Evolutionary conservation across 2,888 invertebrate genomes (phyloP), one percentile per base, ranked within the genome.

Genomic region (Leucoma salicis): DNA sequence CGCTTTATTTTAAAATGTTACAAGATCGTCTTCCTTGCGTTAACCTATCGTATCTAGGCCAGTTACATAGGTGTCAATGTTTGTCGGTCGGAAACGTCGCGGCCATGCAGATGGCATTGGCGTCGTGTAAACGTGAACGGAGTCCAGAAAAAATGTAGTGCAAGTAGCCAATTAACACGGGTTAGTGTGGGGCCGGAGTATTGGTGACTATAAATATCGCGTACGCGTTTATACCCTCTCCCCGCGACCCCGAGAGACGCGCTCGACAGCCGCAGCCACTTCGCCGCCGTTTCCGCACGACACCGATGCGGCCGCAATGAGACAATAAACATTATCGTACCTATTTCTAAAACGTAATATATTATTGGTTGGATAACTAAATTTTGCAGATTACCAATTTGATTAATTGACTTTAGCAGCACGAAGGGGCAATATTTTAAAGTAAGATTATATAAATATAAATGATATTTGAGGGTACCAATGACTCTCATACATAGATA

Each of bases 21-120:
- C 47, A 49, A 52, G 52, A 46, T 47, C 46, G 57, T 66, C 57
- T 72, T 66, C 74, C 70, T 77, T 72, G 72, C 61, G 67, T 67
- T 74, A 77, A 62, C 71, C 64, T 63, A 55, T 54, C 55, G 66
- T 69, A 78, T 71, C 70, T 82, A 74, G 77, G 80, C 71, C 78
- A 79, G 79, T 80, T 75, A 80, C 70, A 78, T 76, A 79, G 78
- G 78, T 85, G 87, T 87, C 86, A 85, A 84, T 86, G 86, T 86
- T 80, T 83, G 73, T 82, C 78, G 79, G 82, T 79, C 80, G 79
- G 73, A 72, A 73, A 66, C 67, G 53, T 65, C 71, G 69, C 63
- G 70, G 70, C 59, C 69, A 71, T 65, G 62, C 59, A 69, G 70
- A 71, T 74, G 82, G 79, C 83, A 86, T 80, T 82, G 84, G 75